Conservation (phyloP, 2,797 vertebrate species). For the Diplodus sargus region DNA sequence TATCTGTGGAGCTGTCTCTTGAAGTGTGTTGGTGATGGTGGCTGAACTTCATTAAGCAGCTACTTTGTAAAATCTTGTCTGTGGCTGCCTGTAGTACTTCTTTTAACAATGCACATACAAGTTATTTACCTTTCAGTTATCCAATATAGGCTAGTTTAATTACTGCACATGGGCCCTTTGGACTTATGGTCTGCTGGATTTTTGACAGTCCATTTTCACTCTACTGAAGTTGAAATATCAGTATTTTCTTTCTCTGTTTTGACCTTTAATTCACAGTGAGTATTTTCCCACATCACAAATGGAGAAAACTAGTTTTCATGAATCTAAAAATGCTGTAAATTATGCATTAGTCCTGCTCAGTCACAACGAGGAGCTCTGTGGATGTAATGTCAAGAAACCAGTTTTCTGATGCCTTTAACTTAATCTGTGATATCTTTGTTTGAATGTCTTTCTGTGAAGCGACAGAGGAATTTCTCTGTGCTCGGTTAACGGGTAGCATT, state of each 20-base stretch:
- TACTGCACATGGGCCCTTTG: too few relatives aligned
- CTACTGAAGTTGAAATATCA: not conserved
- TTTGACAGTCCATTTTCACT: not conserved
- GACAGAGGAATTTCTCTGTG: not conserved
- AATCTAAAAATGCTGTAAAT: conserved; percentile 3
- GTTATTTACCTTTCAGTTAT: too few relatives aligned
- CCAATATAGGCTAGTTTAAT: too few relatives aligned
- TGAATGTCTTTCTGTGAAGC: conserved; percentile 11
- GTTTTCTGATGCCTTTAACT: conserved; percentile 26
- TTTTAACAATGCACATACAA: too few relatives aligned
- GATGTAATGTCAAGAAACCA: conserved; percentile 9
- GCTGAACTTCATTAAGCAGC: too few relatives aligned
- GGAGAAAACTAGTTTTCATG: not conserved
- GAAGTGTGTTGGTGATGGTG: too few relatives aligned
- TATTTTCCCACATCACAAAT: not conserved
- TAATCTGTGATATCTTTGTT: conserved; percentile 7
- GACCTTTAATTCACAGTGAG: conserved; percentile 12
- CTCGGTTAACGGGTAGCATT: not conserved
- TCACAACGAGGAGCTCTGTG: not conserved
- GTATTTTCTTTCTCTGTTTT: not conserved
- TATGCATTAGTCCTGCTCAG: conserved; percentile 4
- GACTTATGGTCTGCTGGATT: too few relatives aligned
- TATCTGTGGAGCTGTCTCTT: too few relatives aligned
- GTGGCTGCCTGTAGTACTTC: too few relatives aligned
- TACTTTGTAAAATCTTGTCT: too few relatives aligned